These are phyloP conservation scores for Syndactyla subalaris DNA, from an alignment of 2,797 vertebrate species.

Conservation along the genomic window DNA sequence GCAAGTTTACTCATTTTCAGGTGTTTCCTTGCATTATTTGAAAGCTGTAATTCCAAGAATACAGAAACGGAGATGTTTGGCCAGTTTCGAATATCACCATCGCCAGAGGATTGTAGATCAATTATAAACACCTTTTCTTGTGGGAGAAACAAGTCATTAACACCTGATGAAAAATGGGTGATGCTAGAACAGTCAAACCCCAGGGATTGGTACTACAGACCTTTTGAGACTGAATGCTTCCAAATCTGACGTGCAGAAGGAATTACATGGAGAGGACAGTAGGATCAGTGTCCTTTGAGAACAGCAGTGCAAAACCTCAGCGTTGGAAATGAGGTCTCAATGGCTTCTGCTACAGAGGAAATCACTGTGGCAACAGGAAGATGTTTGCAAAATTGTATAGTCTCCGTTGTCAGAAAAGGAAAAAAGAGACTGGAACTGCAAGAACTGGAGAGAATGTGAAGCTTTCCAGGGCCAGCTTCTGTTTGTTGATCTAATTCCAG, in stretches of 20 bases:
- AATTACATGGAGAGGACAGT: not conserved
- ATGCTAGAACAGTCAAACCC: not conserved
- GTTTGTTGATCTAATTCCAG: constrained; percentile 11
- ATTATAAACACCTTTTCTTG: not conserved
- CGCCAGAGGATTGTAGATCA: not conserved
- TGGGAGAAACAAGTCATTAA: not conserved
- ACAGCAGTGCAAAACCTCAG: not conserved
- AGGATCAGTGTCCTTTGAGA: not conserved
- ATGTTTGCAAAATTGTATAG: constrained; percentile 50
- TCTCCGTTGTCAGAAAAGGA: not conserved
- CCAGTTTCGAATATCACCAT: not conserved
- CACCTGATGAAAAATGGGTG: not conserved
- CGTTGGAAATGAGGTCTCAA: constrained; percentile 36
- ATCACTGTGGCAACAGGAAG: constrained; percentile 26
- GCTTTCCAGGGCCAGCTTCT: not conserved
- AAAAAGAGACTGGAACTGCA: not conserved
- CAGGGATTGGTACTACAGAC: not conserved
- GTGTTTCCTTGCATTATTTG: not conserved
- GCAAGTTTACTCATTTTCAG: not conserved
- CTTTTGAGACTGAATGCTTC: not conserved
- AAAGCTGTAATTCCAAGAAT: not conserved
- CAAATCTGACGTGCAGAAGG: not conserved
- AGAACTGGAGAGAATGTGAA: not conserved
- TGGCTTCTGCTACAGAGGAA: constrained; percentile 25
- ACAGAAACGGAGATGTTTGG: not conserved